phyloP scores from a whole-genome alignment of 2,113 vertebrate genomes.

The Trogon melanurus region DNA sequence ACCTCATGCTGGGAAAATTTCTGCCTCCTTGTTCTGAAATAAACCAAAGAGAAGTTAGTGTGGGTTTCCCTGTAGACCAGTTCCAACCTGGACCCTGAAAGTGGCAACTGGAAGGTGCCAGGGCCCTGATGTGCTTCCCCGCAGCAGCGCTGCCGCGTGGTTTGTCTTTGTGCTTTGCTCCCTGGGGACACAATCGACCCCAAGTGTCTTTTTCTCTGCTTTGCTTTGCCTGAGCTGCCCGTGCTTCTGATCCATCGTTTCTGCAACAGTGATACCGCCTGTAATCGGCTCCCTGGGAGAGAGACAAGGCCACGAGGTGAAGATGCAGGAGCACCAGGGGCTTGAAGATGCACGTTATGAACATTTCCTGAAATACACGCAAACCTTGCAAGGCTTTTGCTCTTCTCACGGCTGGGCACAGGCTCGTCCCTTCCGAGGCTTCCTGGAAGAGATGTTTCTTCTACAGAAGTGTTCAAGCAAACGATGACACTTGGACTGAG shows the following conservation, averaged over 20 bases:
- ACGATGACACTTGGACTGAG: not conserved
- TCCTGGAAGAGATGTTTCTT: not conserved
- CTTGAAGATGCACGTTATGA: fast-evolving
- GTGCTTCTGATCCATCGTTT: not conserved
- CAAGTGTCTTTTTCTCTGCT: not conserved
- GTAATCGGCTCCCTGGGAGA: not conserved
- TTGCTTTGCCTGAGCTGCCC: not conserved
- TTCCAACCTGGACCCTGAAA: not conserved
- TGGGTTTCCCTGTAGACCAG: not conserved
- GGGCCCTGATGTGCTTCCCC: not conserved
- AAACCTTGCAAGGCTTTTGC: not conserved
- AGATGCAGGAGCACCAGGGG: not conserved
- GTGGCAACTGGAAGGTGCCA: fast-evolving
- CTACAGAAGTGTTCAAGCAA: not conserved
- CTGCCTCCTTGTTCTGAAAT: not conserved
- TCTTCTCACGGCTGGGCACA: fast-evolving
- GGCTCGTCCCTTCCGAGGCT: not conserved
- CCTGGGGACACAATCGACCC: fast-evolving
- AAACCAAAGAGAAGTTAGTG: not conserved
- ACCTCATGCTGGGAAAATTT: not conserved
- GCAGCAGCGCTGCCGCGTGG: not conserved
- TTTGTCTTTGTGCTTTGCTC: not conserved
- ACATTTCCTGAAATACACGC: not conserved
- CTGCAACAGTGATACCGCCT: not conserved
- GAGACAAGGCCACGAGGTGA: not conserved